Evolutionary conservation across 2,888 invertebrate genomes (phyloP), one percentile per base, ranked within the genome.

Genomic region (Malthinus seriepunctatus): DNA sequence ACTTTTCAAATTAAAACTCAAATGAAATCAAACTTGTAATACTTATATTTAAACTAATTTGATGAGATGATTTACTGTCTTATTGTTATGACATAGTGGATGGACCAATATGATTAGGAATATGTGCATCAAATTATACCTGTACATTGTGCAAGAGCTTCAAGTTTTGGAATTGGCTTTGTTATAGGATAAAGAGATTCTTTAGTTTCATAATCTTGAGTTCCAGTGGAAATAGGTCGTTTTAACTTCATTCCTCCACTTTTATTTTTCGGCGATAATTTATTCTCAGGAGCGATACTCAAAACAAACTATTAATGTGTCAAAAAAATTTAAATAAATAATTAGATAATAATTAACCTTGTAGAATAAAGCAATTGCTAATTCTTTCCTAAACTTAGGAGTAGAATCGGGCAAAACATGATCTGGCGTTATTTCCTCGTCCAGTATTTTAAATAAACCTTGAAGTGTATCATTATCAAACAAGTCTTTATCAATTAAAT

Each of bases 291-390:
- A 2, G 39, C 39, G 1, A 42, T 42, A n/a, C 39, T 42, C 14
- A 42, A 42, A 42, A 42, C 15, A 42, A 42, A 42, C 39, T 42
- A 14, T 9, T 15, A 6, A 2, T 14, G 15, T 42, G 87, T 89
- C 83, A 42, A 4, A 1, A 8, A 15, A 9, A n/a, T 5, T 2
- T 2, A 15, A 15, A 15, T 3, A n/a, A 6, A 8, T 23, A 5
- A n/a, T 5, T 23, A 23, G 23, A 23, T 3, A 5, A 23, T 23
- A 15, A 15, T 3, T 67, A 73, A 88, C 89, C 83, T 91, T 93
- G 74, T 92, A 94, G 71, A 93, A 87, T 11, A 93, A 78, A 3
- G 87, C 84, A 52, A 88, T 79, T 0, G 91, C 89, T 7, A 93
- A 78, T 9, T 81, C 81, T 69, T 85, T 87, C n/a, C 91, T 83